These are phyloP conservation scores for Triplophysa dalaica DNA, from an alignment of 2,113 vertebrate species.

Conservation along the genomic window DNA sequence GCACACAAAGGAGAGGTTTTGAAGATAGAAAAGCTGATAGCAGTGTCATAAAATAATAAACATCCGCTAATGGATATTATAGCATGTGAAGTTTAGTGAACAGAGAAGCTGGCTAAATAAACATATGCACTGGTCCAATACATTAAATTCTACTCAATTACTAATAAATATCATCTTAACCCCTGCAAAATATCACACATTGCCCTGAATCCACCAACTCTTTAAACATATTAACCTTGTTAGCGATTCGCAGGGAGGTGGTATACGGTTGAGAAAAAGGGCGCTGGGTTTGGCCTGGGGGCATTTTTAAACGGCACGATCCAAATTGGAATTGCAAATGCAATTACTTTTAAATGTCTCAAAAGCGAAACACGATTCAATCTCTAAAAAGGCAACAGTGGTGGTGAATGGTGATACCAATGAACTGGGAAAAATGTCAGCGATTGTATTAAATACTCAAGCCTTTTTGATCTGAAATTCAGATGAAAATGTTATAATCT, in stretches of 20 bases:
- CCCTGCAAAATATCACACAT: background rate
- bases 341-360: background rate
- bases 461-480: background rate
- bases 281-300: background rate
- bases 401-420: background rate
- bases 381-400: background rate
- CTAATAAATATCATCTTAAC: background rate
- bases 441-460: background rate
- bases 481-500: background rate
- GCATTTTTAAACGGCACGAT: background rate
- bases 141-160: background rate
- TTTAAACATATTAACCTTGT: no score
- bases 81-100: background rate
- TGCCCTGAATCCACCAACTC: constrained; percentile 1
- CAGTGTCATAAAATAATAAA: constrained; percentile 12
- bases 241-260: constrained; percentile 2
- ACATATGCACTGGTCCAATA: background rate
- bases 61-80: constrained; percentile 3
- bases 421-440: background rate
- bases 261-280: background rate
- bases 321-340: background rate
- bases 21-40: background rate
- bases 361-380: background rate
- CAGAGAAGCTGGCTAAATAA: background rate
- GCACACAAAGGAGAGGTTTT: background rate